Evolutionary conservation across 2,888 invertebrate species (phyloP).

Genomic region (Agrotis clavis): DNA sequence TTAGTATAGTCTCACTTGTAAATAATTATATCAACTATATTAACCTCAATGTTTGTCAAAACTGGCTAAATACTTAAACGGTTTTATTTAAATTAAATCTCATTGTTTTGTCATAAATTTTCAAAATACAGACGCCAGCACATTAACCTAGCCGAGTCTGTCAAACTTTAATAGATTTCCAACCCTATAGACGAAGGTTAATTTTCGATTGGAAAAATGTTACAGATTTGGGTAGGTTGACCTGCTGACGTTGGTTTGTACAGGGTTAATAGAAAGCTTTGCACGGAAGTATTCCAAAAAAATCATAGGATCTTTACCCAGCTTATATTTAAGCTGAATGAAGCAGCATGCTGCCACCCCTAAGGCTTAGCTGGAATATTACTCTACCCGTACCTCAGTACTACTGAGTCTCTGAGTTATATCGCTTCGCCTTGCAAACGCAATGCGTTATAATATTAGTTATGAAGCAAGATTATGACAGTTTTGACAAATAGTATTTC

Average conservation of each 20-base stretch:
- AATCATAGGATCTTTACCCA: neutral
- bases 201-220: no score
- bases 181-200: no score
- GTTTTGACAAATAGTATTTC: constrained; percentile 42
- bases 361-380: neutral
- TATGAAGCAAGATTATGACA: neutral
- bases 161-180: no score
- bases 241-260: no score
- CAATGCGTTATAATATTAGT: neutral
- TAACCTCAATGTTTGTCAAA: constrained; percentile 37
- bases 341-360: constrained; percentile 24
- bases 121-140: no score
- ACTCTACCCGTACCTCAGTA: neutral
- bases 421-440: constrained; percentile 14
- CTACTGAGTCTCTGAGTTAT: neutral
- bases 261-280: no score
- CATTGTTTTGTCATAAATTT: neutral
- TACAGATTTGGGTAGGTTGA: no score
- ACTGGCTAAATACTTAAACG: neutral
- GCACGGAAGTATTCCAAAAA: neutral
- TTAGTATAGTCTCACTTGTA: constrained; percentile 32
- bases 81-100: neutral
- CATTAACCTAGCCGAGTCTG: no score
- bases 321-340: neutral
- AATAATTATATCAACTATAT: constrained; percentile 15